Conservation (phyloP, 2,113 vertebrate genomes). For the Choloepus hoffmanni region DNA sequence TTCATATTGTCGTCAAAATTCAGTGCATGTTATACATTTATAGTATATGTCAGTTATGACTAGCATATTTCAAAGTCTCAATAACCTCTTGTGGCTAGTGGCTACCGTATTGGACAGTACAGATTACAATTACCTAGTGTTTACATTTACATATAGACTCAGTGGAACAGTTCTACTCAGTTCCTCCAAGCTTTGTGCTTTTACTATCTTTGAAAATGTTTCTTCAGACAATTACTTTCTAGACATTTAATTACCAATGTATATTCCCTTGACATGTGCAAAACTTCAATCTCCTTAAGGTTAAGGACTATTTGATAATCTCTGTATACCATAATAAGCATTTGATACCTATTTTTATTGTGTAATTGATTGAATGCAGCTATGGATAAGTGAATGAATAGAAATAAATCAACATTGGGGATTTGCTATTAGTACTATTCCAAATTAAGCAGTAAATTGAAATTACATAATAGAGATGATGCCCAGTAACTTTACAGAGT, state of each 20-base stretch:
- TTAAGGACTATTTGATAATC: not conserved
- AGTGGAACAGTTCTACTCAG: not conserved
- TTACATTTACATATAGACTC: not conserved
- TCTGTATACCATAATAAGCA: not conserved
- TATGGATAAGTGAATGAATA: not conserved
- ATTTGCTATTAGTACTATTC: not conserved
- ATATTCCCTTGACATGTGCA: not conserved
- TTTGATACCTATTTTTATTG: not conserved
- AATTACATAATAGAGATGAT: not conserved
- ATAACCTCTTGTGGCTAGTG: not conserved
- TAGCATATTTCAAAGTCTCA: not conserved
- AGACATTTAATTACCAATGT: not conserved
- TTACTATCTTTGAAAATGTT: not conserved
- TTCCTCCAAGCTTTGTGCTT: not conserved
- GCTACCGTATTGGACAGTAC: not conserved
- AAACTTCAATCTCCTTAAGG: not conserved
- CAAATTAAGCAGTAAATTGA: conserved; percentile 47
- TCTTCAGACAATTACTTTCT: not conserved
- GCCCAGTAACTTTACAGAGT: not conserved
- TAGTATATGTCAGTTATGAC: not conserved
- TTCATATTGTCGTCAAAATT: not conserved
- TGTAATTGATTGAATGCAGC: not conserved
- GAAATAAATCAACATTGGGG: not conserved
- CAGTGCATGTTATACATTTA: too few species aligned
- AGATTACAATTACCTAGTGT: not conserved